These are phyloP conservation scores for Rhynchomys soricoides DNA, from an alignment of 2,113 vertebrate genomes.

Conservation along the genomic window DNA sequence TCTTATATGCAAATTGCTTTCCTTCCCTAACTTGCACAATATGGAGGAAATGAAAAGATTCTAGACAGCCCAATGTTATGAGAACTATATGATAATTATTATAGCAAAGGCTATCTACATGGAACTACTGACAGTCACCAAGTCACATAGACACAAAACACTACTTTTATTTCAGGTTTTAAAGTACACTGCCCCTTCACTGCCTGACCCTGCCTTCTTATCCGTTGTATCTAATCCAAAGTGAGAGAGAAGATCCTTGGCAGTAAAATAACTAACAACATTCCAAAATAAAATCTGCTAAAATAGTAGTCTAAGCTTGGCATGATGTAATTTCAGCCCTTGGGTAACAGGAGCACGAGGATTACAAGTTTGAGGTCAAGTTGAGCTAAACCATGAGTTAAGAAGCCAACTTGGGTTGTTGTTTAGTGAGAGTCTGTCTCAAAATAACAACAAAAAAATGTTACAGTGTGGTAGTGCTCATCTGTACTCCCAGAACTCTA, in stretches of 20 bases:
- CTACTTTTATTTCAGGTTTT: neutral
- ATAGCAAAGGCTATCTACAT: neutral
- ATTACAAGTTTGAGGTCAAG: neutral
- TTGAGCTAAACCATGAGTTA: neutral
- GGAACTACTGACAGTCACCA: conserved; percentile 21
- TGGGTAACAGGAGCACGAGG: neutral
- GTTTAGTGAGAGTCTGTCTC: neutral
- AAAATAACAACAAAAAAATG: neutral
- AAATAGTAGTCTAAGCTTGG: neutral
- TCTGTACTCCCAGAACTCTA: neutral
- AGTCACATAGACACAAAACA: neutral
- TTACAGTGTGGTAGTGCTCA: neutral
- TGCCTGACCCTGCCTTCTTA: conserved; percentile 18
- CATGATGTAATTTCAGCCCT: neutral
- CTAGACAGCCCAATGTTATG: neutral
- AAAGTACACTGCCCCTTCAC: neutral
- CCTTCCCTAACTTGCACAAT: neutral
- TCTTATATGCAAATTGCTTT: conserved; percentile 10
- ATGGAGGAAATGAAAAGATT: neutral
- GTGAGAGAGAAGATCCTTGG: neutral
- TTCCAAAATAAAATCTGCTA: conserved; percentile 21
- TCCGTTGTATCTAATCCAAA: neutral
- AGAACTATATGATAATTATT: conserved; percentile 40
- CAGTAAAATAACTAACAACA: neutral
- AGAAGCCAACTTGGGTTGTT: neutral